Conservation (phyloP, 37 sponge, comb jelly and placozoan genomes). For the Beroe ovata region DNA sequence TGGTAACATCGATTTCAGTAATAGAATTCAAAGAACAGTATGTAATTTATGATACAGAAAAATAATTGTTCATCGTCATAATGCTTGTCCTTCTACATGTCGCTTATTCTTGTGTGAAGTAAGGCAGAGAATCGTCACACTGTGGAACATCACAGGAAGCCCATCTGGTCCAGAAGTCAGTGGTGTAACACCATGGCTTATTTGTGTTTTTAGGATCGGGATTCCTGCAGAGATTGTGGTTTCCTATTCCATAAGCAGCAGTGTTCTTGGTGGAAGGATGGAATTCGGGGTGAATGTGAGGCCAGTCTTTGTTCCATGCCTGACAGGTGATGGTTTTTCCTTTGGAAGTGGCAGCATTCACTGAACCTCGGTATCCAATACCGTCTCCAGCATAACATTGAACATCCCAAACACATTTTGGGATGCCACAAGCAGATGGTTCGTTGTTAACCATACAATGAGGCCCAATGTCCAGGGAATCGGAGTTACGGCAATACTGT, state of each 20-base stretch:
- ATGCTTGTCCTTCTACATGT: too few species aligned
- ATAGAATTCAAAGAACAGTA: too few species aligned
- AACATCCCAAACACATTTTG: slow-evolving; percentile 35
- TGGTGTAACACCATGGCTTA: slow-evolving; percentile 37
- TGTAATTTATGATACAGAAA: too few species aligned
- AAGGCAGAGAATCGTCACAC: neutral
- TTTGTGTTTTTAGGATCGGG: neutral
- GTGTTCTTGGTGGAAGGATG: neutral
- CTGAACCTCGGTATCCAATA: neutral
- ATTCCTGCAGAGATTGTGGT: slow-evolving; percentile 46
- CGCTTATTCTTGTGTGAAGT: neutral
- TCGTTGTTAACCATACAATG: neutral
- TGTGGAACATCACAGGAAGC: neutral
- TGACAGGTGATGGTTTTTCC: neutral
- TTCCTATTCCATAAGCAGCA: neutral
- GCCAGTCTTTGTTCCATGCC: slow-evolving; percentile 3
- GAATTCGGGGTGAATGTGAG: slow-evolving; percentile 6
- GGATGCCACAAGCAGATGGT: slow-evolving; percentile 23
- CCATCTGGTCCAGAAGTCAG: neutral
- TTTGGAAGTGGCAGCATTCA: neutral
- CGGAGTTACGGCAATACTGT: neutral
- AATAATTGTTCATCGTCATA: too few species aligned
- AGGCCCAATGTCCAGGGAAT: neutral
- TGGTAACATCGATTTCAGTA: too few species aligned
- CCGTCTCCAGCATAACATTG: slow-evolving; percentile 8